Evolutionary conservation across 2,888 invertebrate species (phyloP).

Genomic region (Opisthograptis luteolata): DNA sequence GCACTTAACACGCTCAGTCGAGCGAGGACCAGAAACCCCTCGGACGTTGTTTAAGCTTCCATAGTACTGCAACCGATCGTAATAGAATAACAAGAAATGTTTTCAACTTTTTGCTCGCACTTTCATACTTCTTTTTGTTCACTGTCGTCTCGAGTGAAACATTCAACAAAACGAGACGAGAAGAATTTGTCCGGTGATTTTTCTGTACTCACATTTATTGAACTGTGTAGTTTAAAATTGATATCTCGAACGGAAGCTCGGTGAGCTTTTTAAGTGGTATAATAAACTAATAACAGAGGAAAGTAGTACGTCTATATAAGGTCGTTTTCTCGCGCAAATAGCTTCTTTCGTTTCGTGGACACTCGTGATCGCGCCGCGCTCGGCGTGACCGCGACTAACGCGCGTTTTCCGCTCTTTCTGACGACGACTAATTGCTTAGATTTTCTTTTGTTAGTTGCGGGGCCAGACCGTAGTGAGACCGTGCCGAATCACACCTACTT

Average conservation of each 20-base stretch:
- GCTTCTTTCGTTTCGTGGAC: conserved; percentile 43
- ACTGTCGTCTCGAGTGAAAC: conserved; percentile 52
- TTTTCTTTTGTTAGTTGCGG: conserved; percentile 84
- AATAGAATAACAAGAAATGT: conserved; percentile 67
- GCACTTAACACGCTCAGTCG: conserved; percentile 81
- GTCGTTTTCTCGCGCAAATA: conserved; percentile 24
- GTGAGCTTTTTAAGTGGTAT: conserved; percentile 24
- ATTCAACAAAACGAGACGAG: conserved; percentile 52
- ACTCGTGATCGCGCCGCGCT: conserved; percentile 65
- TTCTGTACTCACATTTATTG: conserved; percentile 39
- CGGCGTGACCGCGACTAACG: conserved; percentile 79
- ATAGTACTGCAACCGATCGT: conserved; percentile 58
- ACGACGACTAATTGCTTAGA: conserved; percentile 84
- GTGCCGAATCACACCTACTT: conserved; percentile 82
- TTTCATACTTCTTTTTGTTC: conserved; percentile 54
- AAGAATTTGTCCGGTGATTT: conserved; percentile 31
- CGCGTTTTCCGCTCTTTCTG: conserved; percentile 84
- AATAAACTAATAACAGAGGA: too few relatives aligned
- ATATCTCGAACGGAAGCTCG: conserved; percentile 23
- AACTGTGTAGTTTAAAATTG: conserved; percentile 38
- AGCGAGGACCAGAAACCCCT: conserved; percentile 74
- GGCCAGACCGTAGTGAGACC: conserved; percentile 75
- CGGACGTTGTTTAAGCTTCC: conserved; percentile 65
- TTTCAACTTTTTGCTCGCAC: conserved; percentile 56
- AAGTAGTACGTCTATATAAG: conserved; percentile 12